Conservation (phyloP, 2,888 invertebrate species). For the Andrena trimmerana region DNA sequence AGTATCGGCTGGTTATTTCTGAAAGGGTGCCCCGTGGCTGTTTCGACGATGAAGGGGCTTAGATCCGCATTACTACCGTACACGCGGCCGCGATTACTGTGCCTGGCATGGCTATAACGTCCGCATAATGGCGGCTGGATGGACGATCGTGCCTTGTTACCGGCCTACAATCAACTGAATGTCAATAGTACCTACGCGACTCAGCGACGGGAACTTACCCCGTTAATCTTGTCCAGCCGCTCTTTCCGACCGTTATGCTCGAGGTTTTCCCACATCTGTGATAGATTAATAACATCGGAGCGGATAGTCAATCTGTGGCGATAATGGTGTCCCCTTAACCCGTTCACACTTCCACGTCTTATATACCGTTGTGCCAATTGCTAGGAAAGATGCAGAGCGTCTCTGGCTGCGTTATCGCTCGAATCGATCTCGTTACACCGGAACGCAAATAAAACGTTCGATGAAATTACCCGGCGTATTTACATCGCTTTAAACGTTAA, state of each 20-base stretch:
- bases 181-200: slow-evolving; percentile 41
- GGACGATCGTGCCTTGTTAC: slow-evolving; percentile 64
- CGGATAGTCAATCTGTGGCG: slow-evolving; percentile 5
- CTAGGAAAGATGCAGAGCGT: too few relatives aligned
- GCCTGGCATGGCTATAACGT: slow-evolving; percentile 61
- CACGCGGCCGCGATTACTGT: slow-evolving; percentile 61
- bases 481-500: slow-evolving; percentile 34
- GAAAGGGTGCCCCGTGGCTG: slow-evolving; percentile 55
- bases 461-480: slow-evolving; percentile 35
- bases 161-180: slow-evolving; percentile 52
- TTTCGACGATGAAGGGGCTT: slow-evolving; percentile 62
- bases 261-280: background rate
- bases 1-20: slow-evolving; percentile 65
- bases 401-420: background rate
- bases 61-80: slow-evolving; percentile 61
- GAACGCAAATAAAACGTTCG: slow-evolving; percentile 18
- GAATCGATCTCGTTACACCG: slow-evolving; percentile 23
- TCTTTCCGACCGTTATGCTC: slow-evolving; percentile 5
- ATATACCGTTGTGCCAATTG: too few relatives aligned
- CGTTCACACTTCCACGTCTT: too few relatives aligned
- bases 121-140: slow-evolving; percentile 56
- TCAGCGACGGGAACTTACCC: slow-evolving; percentile 11
- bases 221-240: slow-evolving; percentile 35
- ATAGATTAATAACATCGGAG: slow-evolving; percentile 29
- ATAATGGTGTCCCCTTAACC: slow-evolving; percentile 23